These are phyloP conservation scores for Drosophila niveifrons DNA, from an alignment of 2,888 invertebrate genomes.

Conservation along the genomic window DNA sequence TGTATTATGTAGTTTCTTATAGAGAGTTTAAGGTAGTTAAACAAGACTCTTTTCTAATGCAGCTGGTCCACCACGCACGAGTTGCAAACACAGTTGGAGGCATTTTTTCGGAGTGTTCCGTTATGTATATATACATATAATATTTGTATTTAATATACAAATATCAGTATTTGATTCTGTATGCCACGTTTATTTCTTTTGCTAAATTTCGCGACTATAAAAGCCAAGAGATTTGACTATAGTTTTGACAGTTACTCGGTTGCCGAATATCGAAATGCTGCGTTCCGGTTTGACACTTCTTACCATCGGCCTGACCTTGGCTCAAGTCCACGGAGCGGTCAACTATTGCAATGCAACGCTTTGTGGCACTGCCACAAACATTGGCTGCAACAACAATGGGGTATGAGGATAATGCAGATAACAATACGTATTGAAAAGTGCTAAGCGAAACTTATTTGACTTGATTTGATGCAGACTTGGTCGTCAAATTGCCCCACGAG, in stretches of 20 bases:
- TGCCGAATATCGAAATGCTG: conserved; percentile 30
- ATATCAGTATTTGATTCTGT: background rate
- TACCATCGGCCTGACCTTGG: conserved; percentile 6
- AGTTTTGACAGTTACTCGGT: background rate
- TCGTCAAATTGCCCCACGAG: conserved; percentile 37
- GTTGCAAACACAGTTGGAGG: conserved; percentile 25
- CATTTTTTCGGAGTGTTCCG: conserved; percentile 1
- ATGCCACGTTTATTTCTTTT: conserved; percentile 13
- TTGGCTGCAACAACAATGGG: conserved; percentile 56
- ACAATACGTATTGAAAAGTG: background rate
- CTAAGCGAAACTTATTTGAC: background rate
- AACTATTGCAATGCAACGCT: conserved; percentile 49
- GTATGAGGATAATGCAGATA: conserved; percentile 43
- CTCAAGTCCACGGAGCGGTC: conserved; percentile 6
- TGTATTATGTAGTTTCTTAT: background rate
- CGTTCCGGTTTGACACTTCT: conserved; percentile 32
- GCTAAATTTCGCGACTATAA: conserved; percentile 33
- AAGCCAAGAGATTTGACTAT: conserved; percentile 1
- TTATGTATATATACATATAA: conserved; percentile 18
- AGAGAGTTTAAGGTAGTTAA: background rate
- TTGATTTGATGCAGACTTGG: conserved; percentile 45
- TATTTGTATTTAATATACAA: conserved; percentile 12
- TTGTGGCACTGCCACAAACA: conserved; percentile 43
- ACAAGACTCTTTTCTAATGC: background rate
- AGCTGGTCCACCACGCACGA: background rate